Evolutionary conservation across 1,140 invertebrate genomes (phyloP).

Genomic region (Amphibalanus amphitrite): DNA sequence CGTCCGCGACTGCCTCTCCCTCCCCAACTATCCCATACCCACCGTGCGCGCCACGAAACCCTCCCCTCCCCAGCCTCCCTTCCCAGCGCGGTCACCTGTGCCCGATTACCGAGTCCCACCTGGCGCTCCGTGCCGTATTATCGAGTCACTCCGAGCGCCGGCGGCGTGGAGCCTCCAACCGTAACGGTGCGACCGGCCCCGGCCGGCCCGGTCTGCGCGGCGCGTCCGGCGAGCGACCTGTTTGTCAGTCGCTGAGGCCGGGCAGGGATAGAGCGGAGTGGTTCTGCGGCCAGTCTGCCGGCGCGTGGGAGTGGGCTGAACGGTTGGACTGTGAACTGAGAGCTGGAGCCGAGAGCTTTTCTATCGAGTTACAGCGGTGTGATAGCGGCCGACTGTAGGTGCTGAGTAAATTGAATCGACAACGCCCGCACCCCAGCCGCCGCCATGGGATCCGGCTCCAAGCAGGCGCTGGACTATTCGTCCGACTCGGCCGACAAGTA

Average conservation of each 20-base stretch:
- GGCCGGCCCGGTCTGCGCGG: no score
- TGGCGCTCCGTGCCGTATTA: background rate
- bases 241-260: background rate
- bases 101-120: background rate
- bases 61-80: no score
- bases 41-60: no score
- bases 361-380: no score
- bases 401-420: no score
- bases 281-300: no score
- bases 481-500: slow-evolving; percentile 74
- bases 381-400: no score
- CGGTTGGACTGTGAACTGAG: no score
- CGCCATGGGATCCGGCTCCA: background rate
- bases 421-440: no score
- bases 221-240: background rate
- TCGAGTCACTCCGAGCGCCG: background rate
- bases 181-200: background rate
- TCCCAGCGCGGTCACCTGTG: background rate
- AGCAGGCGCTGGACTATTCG: slow-evolving; percentile 45
- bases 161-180: background rate
- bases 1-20: no score
- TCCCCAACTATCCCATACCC: no score
- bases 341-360: background rate
- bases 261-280: background rate
- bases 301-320: no score